Evolutionary conservation across 2,888 invertebrate species (phyloP).

Genomic region (Elysia crispata): DNA sequence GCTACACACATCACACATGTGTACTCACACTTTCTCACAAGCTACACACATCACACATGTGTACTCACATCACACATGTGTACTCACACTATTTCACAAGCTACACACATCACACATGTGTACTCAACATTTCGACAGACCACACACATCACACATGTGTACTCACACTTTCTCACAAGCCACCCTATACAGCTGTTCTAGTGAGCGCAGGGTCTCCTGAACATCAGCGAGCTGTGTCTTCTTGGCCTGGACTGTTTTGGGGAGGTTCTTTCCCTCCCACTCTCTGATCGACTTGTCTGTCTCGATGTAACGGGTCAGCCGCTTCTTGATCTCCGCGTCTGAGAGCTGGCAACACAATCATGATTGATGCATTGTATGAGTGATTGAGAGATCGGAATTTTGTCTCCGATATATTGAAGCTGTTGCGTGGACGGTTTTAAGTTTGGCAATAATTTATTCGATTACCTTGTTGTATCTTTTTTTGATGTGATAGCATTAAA

Average conservation of each 20-base stretch:
- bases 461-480: too few species aligned
- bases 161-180: conserved; percentile 75
- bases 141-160: not conserved
- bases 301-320: conserved; percentile 69
- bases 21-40: too few species aligned
- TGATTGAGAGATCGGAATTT: not conserved
- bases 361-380: not conserved
- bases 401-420: too few species aligned
- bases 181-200: conserved; percentile 74
- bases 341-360: conserved; percentile 23
- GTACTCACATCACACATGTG: not conserved
- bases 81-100: not conserved
- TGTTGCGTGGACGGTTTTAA: too few species aligned
- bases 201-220: conserved; percentile 68
- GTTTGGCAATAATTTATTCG: too few species aligned
- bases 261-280: conserved; percentile 73
- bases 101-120: not conserved
- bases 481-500: too few species aligned
- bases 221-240: conserved; percentile 73
- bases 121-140: not conserved
- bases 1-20: too few species aligned
- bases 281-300: conserved; percentile 75
- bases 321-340: conserved; percentile 48
- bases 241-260: conserved; percentile 75
- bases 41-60: too few species aligned